Percentiles rank a stretch among this genome's conserved stretches.
Conservation (phyloP, 1,140 invertebrate species). For the Trichoplusia ni region DNA sequence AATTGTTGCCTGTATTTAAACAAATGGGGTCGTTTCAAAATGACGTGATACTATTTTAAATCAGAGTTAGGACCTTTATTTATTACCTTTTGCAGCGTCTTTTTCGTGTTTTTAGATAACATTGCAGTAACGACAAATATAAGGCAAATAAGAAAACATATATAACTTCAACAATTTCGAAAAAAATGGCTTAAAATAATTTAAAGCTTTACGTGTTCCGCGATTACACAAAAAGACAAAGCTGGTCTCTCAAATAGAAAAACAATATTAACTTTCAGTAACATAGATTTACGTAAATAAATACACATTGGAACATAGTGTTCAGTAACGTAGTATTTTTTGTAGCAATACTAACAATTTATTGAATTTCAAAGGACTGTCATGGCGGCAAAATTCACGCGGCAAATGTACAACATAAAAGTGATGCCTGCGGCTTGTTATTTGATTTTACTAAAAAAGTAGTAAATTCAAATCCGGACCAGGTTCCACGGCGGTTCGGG, state of each 20-base stretch:
- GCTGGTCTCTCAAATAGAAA: background rate
- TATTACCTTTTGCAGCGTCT: too few relatives aligned
- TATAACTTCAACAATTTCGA: too few relatives aligned
- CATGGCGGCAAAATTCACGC: conserved; percentile 10
- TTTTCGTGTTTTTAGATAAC: too few relatives aligned
- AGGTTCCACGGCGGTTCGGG: background rate
- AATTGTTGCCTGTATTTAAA: background rate
- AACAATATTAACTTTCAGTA: background rate
- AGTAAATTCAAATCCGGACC: background rate
- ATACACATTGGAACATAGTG: background rate
- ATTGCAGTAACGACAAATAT: too few relatives aligned
- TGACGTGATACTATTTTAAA: too few relatives aligned
- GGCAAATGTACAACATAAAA: conserved; percentile 19
- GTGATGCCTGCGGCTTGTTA: conserved; percentile 26
- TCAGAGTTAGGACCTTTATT: too few relatives aligned
- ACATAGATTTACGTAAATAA: background rate
- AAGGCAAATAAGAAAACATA: too few relatives aligned
- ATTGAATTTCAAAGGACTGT: conserved; percentile 30
- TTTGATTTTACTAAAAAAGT: conserved; percentile 27
- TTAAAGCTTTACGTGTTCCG: too few relatives aligned
- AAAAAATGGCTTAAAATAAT: too few relatives aligned
- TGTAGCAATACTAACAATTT: conserved; percentile 5
- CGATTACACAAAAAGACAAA: background rate
- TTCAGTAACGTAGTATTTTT: background rate
- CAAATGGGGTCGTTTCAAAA: too few relatives aligned